These are phyloP conservation scores for Sympetrum striolatum DNA, from an alignment of 2,888 invertebrate genomes.

Conservation along the genomic window DNA sequence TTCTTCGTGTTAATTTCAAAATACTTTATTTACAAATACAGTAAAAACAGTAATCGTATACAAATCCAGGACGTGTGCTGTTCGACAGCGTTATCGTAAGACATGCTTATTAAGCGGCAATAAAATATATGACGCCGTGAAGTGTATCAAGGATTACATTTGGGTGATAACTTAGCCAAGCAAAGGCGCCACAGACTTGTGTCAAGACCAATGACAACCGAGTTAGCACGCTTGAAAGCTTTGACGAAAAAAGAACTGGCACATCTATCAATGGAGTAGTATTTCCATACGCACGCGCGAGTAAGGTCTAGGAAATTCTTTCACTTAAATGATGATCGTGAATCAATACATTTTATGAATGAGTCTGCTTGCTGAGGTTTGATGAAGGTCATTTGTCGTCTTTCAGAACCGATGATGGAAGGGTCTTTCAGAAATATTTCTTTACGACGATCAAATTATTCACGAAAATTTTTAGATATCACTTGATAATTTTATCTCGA, in stretches of 20 bases:
- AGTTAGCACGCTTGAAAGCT: not conserved
- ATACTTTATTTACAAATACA: not conserved
- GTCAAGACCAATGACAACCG: not conserved
- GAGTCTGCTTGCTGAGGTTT: too few relatives aligned
- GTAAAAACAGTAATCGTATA: not conserved
- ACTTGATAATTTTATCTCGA: too few relatives aligned
- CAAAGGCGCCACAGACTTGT: not conserved
- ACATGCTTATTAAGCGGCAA: not conserved
- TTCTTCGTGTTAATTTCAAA: not conserved
- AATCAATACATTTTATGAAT: not conserved
- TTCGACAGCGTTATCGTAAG: not conserved
- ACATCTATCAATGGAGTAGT: too few relatives aligned
- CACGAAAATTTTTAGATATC: too few relatives aligned
- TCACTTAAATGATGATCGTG: not conserved
- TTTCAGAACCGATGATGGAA: too few relatives aligned
- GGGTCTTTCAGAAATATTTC: too few relatives aligned
- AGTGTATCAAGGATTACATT: not conserved
- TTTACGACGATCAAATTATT: too few relatives aligned
- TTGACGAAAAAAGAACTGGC: too few relatives aligned
- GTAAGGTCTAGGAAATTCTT: too few relatives aligned
- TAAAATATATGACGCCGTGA: not conserved
- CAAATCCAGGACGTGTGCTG: not conserved
- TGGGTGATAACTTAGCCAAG: not conserved
- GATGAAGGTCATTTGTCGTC: too few relatives aligned
- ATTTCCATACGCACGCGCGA: too few relatives aligned